Conservation (phyloP, 2,888 invertebrate genomes). For the Cephus runcator region DNA sequence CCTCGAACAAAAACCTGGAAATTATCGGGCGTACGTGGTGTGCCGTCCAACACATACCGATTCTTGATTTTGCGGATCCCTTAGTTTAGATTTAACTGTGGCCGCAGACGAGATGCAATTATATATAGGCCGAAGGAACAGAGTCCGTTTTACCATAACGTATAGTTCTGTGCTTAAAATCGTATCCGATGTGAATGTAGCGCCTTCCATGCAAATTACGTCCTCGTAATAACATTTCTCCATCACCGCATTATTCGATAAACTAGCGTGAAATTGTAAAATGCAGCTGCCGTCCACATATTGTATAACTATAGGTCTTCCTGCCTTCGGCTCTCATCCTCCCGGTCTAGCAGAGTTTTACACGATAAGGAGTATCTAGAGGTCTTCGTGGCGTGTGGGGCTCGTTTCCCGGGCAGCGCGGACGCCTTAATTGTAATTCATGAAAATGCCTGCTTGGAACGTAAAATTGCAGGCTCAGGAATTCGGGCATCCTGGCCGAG, state of each 20-base stretch:
- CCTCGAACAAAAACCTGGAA: constrained; percentile 11
- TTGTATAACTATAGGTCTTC: not conserved
- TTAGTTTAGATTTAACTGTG: not conserved
- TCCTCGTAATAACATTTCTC: constrained; percentile 35
- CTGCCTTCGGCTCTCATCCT: not conserved
- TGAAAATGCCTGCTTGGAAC: not conserved
- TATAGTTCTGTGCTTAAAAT: constrained; percentile 22
- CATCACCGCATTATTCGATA: constrained; percentile 25
- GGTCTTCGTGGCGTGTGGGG: not conserved
- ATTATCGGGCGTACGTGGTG: constrained; percentile 16
- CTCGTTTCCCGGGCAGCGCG: not conserved
- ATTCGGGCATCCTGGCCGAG: not conserved
- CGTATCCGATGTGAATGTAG: constrained; percentile 28
- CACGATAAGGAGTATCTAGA: not conserved
- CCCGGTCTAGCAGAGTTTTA: not conserved
- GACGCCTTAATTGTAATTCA: not conserved
- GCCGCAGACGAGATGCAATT: constrained; percentile 27
- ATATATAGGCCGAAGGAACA: constrained; percentile 4
- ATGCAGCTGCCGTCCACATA: constrained; percentile 18
- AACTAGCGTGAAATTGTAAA: constrained; percentile 34
- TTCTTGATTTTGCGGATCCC: not conserved
- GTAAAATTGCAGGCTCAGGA: not conserved
- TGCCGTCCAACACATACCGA: not conserved
- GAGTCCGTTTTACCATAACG: constrained; percentile 25
- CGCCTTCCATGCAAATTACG: constrained; percentile 41